Percentiles rank a stretch among this genome's conserved stretches.
These are phyloP conservation scores for Acestrorhynchus altus DNA, from an alignment of 2,797 vertebrate species.

Conservation along the genomic window DNA sequence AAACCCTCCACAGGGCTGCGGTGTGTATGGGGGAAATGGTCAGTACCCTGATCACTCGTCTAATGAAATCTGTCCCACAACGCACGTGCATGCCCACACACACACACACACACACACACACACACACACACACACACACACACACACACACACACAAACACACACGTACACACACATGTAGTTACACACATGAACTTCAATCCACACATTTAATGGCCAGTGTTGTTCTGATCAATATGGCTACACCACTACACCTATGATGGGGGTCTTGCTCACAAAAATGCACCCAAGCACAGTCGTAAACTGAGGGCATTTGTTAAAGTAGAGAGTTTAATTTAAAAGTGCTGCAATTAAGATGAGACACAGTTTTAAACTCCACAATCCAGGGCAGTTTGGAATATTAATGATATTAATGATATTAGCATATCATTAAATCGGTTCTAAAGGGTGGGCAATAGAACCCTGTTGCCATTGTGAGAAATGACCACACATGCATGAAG, in stretches of 20 bases:
- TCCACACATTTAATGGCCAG: neutral
- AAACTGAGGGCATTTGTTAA: conserved; percentile 56
- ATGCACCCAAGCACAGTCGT: conserved; percentile 11
- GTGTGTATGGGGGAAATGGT: conserved; percentile 5
- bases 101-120: no score
- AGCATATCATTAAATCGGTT: conserved; percentile 71
- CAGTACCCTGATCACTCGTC: conserved; percentile 1
- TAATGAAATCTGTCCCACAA: neutral
- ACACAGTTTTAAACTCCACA: conserved; percentile 77
- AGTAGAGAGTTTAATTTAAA: conserved; percentile 85
- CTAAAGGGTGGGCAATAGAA: neutral
- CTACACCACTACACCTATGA: neutral
- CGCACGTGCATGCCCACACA: no score
- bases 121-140: no score
- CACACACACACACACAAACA: no score
- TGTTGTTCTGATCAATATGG: conserved; percentile 59
- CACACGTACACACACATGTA: conserved; percentile 3
- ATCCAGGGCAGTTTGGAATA: conserved; percentile 83
- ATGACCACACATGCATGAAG: no score
- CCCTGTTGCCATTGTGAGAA: neutral
- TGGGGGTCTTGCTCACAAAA: neutral
- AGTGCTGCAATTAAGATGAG: conserved; percentile 65
- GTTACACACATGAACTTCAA: conserved; percentile 17
- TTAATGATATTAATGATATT: no score
- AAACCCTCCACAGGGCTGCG: conserved; percentile 11